phyloP scores from a whole-genome alignment of 2,888 invertebrate genomes.

The Xylophagus ater region DNA sequence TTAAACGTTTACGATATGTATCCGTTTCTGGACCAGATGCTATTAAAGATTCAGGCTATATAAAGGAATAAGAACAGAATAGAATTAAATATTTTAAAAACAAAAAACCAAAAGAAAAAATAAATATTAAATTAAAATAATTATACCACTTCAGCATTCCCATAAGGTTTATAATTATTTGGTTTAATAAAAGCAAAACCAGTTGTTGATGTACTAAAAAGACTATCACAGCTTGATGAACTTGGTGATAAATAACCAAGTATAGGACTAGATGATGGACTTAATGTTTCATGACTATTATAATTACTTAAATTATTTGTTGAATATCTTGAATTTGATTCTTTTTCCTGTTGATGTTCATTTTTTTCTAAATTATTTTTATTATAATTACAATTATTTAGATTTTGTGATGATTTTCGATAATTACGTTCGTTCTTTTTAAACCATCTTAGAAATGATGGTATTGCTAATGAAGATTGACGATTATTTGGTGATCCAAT shows the following conservation, averaged over 20 bases:
- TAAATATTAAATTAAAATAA: slow-evolving; percentile 3
- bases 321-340: not conserved
- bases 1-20: slow-evolving; percentile 50
- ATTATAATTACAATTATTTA: no score
- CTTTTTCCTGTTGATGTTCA: not conserved
- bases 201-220: slow-evolving; percentile 59
- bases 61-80: slow-evolving; percentile 13
- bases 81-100: not conserved
- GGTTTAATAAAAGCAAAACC: slow-evolving; percentile 60
- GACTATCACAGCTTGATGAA: slow-evolving; percentile 49
- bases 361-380: no score
- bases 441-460: slow-evolving; percentile 62
- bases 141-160: slow-evolving; percentile 23
- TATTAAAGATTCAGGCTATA: slow-evolving; percentile 39
- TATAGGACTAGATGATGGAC: slow-evolving; percentile 20
- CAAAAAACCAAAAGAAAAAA: not conserved
- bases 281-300: slow-evolving; percentile 21
- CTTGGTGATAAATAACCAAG: slow-evolving; percentile 26
- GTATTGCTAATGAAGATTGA: slow-evolving; percentile 12
- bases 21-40: slow-evolving; percentile 49
- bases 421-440: slow-evolving; percentile 43
- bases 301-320: slow-evolving; percentile 18
- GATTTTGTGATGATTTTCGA: slow-evolving; percentile 3
- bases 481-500: slow-evolving; percentile 22
- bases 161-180: slow-evolving; percentile 40